Evolutionary conservation across 2,888 invertebrate genomes (phyloP), one percentile per base, ranked within the genome.

Genomic region (Drosophila fungiperda): DNA sequence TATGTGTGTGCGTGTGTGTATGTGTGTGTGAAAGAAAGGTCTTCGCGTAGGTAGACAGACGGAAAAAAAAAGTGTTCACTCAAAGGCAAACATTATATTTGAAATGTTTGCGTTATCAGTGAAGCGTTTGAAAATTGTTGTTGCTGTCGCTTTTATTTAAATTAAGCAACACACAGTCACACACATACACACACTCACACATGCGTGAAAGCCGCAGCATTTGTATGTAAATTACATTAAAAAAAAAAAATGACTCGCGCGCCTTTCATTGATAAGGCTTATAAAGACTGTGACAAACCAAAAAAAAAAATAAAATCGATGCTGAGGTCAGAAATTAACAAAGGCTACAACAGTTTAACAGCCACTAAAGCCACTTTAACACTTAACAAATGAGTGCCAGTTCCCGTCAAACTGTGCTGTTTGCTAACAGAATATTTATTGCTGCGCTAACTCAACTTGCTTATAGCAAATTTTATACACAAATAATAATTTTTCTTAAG

Each of bases 151-250:
- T 74, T 82, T 83, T 87, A 88, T 88, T 85, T 81, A 86, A 88
- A 86, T 89, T 70, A 84, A 84, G 86, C 86, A 86, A 86, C 89
- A 74, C 20, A 45, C 45, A 45, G 8, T 23, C 4, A 45, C 45
- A 45, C 1, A 20, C 53, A 72, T 48, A 38, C 48, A 20, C 55
- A 17, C 35, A 40, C 20, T 35, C 45, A 48, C 29, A 35, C 60
- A 59, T 35, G 45, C 58, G 23, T 65, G 50, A 77, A 73, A 68
- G 77, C 73, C 52, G 68, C 66, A 67, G 68, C 82, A 63, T 80
- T 82, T 82, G 81, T 87, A 89, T 87, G 89, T 82, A 89, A 87
- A 87, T 87, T 74, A 74, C 72, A 73, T 68, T 74, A 61, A 82
- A 50, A 42, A 54, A 54, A 35, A 48, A 40, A 26, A 66, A n/a